These are phyloP conservation scores for Incurvaria masculella DNA, from an alignment of 2,888 invertebrate species.

Conservation along the genomic window DNA sequence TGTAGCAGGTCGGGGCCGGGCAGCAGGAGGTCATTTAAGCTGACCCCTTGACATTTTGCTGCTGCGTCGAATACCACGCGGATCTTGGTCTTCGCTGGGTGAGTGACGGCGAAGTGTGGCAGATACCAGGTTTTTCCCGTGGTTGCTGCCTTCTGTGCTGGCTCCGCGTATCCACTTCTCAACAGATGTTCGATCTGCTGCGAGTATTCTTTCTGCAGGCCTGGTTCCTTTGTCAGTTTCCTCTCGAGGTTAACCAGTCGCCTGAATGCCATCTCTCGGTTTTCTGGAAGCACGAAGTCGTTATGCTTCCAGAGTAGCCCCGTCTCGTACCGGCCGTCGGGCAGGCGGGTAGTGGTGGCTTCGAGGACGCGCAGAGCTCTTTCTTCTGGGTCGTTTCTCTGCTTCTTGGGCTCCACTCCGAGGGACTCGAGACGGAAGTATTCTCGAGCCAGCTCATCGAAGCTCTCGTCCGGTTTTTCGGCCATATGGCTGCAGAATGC, in stretches of 20 bases:
- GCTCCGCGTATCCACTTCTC: conserved; percentile 11
- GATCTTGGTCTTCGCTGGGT: conserved; percentile 9
- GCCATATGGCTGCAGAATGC: too few relatives aligned
- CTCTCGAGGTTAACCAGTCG: conserved; percentile 7
- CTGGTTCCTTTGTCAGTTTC: conserved; percentile 7
- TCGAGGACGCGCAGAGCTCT: not conserved
- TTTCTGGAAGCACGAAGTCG: conserved; percentile 7
- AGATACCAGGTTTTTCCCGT: conserved; percentile 9
- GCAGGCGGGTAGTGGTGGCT: not conserved
- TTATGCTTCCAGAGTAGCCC: conserved; percentile 12
- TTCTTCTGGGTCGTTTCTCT: not conserved
- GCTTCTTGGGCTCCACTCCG: not conserved
- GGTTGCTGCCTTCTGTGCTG: not conserved
- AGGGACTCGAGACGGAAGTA: not conserved
- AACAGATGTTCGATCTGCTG: conserved; percentile 9
- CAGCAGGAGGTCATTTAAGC: conserved; percentile 5
- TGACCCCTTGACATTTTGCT: conserved; percentile 7
- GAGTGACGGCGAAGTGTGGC: conserved; percentile 15
- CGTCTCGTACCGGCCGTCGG: conserved; percentile 9
- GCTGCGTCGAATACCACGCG: conserved; percentile 13
- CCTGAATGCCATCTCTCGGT: conserved; percentile 2
- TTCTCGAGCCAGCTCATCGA: not conserved
- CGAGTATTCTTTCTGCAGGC: conserved; percentile 5
- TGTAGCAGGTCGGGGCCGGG: not conserved
- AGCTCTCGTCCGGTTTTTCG: not conserved